Evolutionary conservation across 64 coral and sea anemone genomes (phyloP).

Genomic region (Montipora efflorescens): DNA sequence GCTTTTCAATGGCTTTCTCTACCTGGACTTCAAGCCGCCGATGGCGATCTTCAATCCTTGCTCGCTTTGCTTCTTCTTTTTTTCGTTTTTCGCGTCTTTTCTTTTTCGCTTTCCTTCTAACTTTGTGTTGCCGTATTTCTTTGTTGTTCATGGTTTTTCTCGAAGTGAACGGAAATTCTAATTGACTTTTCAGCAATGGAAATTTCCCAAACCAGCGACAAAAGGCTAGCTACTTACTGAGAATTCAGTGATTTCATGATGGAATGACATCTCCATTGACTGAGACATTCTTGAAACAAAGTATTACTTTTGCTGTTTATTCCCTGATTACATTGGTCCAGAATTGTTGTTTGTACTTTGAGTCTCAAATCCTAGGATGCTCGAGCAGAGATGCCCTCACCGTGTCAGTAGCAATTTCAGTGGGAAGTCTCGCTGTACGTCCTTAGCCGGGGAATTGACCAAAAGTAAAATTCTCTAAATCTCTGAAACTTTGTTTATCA

Average conservation of each 20-base stretch:
- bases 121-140: slow-evolving; percentile 35
- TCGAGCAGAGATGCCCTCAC: background rate
- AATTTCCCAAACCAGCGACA: background rate
- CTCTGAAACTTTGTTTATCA: background rate
- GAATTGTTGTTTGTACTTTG: background rate
- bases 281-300: background rate
- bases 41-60: slow-evolving; percentile 17
- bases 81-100: slow-evolving; percentile 1
- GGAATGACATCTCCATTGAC: background rate
- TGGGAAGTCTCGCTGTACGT: background rate
- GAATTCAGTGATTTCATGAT: background rate
- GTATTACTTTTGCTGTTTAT: background rate
- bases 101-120: slow-evolving; percentile 24
- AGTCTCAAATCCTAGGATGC: background rate
- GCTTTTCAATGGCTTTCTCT: background rate
- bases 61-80: slow-evolving; percentile 47
- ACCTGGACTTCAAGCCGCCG: slow-evolving; percentile 10
- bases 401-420: background rate
- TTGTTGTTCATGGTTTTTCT: slow-evolving; percentile 16
- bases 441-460: no score
- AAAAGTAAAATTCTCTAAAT: background rate
- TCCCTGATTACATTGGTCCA: background rate
- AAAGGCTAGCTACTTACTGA: background rate
- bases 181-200: background rate
- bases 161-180: background rate